Base-by-base conservation (phyloP, 2,888 invertebrate species). In the Meghimatium bilineatum region DNA sequence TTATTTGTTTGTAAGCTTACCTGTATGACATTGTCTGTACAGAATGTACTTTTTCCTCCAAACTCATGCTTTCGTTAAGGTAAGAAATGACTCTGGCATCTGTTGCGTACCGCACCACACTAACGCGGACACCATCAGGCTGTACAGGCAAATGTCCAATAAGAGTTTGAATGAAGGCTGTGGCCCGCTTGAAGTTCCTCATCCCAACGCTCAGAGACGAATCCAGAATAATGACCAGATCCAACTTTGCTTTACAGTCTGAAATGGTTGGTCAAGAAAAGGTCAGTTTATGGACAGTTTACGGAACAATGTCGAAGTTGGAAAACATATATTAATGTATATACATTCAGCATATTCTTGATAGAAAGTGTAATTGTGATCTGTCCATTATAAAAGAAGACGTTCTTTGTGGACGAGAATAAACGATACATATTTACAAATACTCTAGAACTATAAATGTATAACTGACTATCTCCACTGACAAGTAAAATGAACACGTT, bases 171-270 rank as follows among this genome's bases (percentile, higher is more conserved):
- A 79, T 12, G 49, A 79, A 79, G 6, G 26, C 44, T 32, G 10
- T 66, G 14, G 32, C 36, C 26, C 29, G 44, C 29, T 49, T 32
- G 32, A 79, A 79, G 69, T 79, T 79, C 29, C n/a, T n/a, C 38
- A 23, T 0, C 1, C 79, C 67, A 38, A 79, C 79, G 38, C 79
- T 79, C 6, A 32, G 26, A 20, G 79, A 79, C 12, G 79, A 49
- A 34, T 79, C 79, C 67, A 79, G 36, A 38, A 67, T 44, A 29
- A 79, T 34, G 32, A 79, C 79, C 44, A 79, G 44, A 44, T 79
- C 79, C n/a, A 79, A 49, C 49, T n/a, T 63, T 3, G 67, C 67
- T 29, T 23, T 49, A 29, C 79, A 67, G 17, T 49, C 74, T 74
- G 52, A 74, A 52, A 74, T 34, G 26, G 5, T 1, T 1, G 26